Evolutionary conservation across 2,888 invertebrate species (phyloP), one percentile per base, ranked within the genome.

Genomic region (Calliphora vomitoria): DNA sequence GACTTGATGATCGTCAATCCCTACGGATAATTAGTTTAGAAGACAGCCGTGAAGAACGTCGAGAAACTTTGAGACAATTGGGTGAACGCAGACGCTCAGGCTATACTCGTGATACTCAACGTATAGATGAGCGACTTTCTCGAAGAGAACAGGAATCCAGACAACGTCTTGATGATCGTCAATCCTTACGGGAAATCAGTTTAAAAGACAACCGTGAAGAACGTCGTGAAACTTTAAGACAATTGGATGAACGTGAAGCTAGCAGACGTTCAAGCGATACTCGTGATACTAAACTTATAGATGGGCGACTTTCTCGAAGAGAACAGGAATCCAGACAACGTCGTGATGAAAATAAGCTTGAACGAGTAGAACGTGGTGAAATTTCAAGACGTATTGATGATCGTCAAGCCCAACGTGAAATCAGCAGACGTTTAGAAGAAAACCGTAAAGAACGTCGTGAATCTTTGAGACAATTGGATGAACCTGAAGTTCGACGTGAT

Each of bases 341-440:
- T 47, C 55, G 15, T n/a, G 35, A 60, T 18, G 78, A n/a, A 60
- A 79, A 60, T n/a, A 44, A 4, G 15, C 62, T n/a, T 15, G n/a
- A 62, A 8, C 86, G 53, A 18, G 64, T 31, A 20, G 50, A 62
- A 15, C 66, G 31, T 1, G 64, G 25, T 18, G 66, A 62, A 11
- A 31, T 15, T n/a, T 20, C 50, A 38, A 66, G 44, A 25, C 53
- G 18, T 25, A 25, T 31, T 31, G 10, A 11, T 44, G 13, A 13
- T 10, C 11, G 10, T 11, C 10, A 44, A 44, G 44, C 11, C 13
- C 44, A 44, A 44, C 44, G 13, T 44, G 44, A 44, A 13, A 10
- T 13, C 11, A 44, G 4, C 10, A 44, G 13, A 13, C 44, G 13
- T 44, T 55, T 10, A 38, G 15, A 58, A 1, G 15, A 15, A 0